phyloP scores from a whole-genome alignment of 2,888 invertebrate species.

The Zhengitettix transpicula region DNA sequence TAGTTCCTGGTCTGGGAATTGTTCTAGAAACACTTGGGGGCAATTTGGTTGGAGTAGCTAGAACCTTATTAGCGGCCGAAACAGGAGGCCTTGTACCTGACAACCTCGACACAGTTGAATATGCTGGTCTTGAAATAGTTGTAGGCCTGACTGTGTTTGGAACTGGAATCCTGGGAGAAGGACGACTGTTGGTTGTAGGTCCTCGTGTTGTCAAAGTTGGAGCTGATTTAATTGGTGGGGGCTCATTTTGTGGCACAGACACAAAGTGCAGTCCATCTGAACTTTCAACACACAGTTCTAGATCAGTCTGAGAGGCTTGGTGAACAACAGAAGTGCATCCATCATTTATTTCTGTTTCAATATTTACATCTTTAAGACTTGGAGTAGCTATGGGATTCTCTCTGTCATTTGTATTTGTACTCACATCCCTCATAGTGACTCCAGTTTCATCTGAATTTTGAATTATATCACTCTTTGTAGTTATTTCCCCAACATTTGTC shows the following conservation, averaged over 20 bases:
- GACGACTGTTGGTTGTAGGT: neutral
- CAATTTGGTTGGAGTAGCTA: neutral
- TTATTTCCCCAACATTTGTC: too few species aligned
- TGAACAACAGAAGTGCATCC: slow-evolving; percentile 19
- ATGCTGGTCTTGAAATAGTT: slow-evolving; percentile 1
- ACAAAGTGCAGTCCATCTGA: slow-evolving; percentile 11
- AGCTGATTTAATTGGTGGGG: neutral
- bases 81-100: neutral
- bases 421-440: too few species aligned
- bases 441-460: too few species aligned
- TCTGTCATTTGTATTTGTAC: too few species aligned
- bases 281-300: slow-evolving; percentile 15
- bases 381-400: too few species aligned
- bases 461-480: too few species aligned
- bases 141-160: neutral
- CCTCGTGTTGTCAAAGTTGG: neutral
- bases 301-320: slow-evolving; percentile 16
- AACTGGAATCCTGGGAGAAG: neutral
- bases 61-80: neutral
- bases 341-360: neutral
- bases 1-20: neutral
- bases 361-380: neutral
- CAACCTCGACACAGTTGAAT: slow-evolving; percentile 5
- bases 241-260: slow-evolving; percentile 1
- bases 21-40: neutral